These are phyloP conservation scores for Himantopus leucocephalus DNA, from an alignment of 2,113 vertebrate species.

Conservation along the genomic window DNA sequence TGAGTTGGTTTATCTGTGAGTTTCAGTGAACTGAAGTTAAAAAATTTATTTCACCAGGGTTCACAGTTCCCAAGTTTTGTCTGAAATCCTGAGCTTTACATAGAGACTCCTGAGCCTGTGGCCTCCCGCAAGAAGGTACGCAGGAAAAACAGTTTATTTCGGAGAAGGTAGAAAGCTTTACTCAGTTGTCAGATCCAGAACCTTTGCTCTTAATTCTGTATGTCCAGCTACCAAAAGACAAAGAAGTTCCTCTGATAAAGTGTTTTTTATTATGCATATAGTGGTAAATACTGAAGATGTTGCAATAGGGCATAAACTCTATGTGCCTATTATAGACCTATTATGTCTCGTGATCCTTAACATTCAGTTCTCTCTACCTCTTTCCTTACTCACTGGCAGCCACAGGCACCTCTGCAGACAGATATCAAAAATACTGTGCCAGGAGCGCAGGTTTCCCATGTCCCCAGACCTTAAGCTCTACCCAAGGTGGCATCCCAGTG, in stretches of 20 bases:
- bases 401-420: not conserved
- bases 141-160: not conserved
- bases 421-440: not conserved
- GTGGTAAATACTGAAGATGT: not conserved
- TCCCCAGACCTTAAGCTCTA: not conserved
- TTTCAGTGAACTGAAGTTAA: not conserved
- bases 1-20: not conserved
- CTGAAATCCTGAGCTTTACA: rapidly evolving
- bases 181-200: not conserved
- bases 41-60: not conserved
- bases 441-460: not conserved
- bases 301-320: not conserved
- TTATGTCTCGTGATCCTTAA: not conserved
- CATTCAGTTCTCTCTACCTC: rapidly evolving
- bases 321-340: not conserved
- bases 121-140: not conserved
- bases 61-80: not conserved
- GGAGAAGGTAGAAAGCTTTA: not conserved
- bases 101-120: not conserved
- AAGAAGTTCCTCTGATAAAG: not conserved
- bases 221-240: not conserved
- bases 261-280: not conserved
- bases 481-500: not conserved
- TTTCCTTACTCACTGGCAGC: not conserved
- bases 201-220: not conserved